Evolutionary conservation across 2,113 vertebrate genomes (phyloP).

Genomic region (Cinclus cinclus): DNA sequence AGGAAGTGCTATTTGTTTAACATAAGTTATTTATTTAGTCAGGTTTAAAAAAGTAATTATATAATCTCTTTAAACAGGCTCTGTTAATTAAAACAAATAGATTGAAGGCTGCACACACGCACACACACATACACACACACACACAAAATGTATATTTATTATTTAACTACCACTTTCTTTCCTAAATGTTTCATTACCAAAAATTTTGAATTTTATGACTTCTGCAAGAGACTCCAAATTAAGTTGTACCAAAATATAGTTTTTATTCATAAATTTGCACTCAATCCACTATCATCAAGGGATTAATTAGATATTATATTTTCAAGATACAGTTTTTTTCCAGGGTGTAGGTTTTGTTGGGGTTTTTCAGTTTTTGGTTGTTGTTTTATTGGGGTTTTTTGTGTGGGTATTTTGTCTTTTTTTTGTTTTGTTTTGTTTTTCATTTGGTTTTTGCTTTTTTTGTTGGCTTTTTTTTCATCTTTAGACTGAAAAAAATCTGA

Average conservation of each 20-base stretch:
- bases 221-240: background rate
- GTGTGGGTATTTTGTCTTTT: background rate
- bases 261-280: background rate
- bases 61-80: background rate
- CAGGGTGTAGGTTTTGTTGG: background rate
- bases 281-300: background rate
- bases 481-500: background rate
- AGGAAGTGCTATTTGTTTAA: constrained; percentile 33
- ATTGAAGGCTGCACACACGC: background rate
- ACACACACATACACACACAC: background rate
- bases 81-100: background rate
- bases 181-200: background rate
- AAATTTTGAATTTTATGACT: background rate
- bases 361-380: rapidly evolving
- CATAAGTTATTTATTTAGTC: constrained; percentile 8
- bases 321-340: background rate
- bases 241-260: background rate
- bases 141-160: background rate
- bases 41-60: constrained; percentile 34
- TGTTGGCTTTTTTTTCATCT: background rate
- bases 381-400: no score
- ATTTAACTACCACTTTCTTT: background rate
- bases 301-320: background rate
- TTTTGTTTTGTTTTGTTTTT: no score
- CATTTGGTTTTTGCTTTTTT: no score